Conservation (phyloP, 2,888 invertebrate species). For the Strigamia maritima region DNA sequence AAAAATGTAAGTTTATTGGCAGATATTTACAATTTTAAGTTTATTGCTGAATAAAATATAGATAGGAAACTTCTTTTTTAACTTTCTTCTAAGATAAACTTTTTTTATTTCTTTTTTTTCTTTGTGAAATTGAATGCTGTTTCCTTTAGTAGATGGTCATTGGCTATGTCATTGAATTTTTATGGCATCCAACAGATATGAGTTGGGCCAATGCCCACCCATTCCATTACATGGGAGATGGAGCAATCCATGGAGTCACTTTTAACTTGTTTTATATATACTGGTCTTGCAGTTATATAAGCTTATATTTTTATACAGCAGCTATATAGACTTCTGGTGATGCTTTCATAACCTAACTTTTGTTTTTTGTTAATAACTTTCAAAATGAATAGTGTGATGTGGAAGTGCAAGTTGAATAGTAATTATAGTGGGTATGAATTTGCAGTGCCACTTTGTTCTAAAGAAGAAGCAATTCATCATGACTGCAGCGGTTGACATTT, state of each 20-base stretch:
- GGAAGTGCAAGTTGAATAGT: background rate
- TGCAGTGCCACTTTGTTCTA: background rate
- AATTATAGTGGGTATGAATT: constrained; percentile 16
- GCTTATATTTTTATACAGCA: background rate
- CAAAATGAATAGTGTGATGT: background rate
- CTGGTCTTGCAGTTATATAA: background rate
- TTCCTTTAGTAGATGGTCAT: constrained; percentile 27
- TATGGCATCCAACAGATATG: constrained; percentile 28
- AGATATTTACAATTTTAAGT: background rate
- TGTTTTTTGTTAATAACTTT: background rate
- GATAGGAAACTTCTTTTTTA: background rate
- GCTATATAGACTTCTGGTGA: background rate
- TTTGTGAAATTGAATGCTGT: constrained; percentile 26
- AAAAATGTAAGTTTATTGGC: background rate
- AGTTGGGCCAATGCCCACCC: constrained; percentile 34
- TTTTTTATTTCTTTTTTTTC: background rate
- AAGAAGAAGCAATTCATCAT: constrained; percentile 29
- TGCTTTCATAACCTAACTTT: background rate
- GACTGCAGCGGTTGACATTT: constrained; percentile 16
- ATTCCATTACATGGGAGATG: constrained; percentile 30
- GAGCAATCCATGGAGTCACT: constrained; percentile 15
- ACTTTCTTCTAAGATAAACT: background rate
- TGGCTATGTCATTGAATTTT: constrained; percentile 30
- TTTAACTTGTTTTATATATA: constrained; percentile 28
- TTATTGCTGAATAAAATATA: background rate